Percentiles rank a stretch among this genome's conserved stretches.
phyloP scores from a whole-genome alignment of 2,113 vertebrate species.

The Eleginops maclovinus region DNA sequence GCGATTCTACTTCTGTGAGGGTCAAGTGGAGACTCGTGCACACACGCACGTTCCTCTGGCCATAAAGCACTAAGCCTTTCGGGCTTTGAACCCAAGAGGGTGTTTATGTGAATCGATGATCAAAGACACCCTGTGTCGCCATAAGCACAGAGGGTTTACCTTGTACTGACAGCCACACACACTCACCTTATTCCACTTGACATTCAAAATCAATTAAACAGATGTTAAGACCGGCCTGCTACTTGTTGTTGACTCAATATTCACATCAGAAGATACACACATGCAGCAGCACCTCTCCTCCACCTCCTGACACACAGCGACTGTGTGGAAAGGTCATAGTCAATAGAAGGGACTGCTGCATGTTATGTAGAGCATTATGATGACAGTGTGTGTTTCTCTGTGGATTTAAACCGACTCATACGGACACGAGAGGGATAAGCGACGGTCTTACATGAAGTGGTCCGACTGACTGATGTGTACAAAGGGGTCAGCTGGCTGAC shows the following conservation, averaged over 20 bases:
- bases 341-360: conserved; percentile 51
- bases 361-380: conserved; percentile 57
- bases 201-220: conserved; percentile 82
- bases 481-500: conserved; percentile 49
- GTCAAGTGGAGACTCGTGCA: conserved; percentile 32
- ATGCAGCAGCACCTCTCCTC: conserved; percentile 21
- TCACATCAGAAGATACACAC: conserved; percentile 67
- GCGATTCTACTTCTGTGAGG: conserved; percentile 25
- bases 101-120: conserved; percentile 81
- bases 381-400: conserved; percentile 46
- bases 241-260: conserved; percentile 71
- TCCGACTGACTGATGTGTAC: conserved; percentile 55
- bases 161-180: conserved; percentile 43
- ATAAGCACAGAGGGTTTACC: conserved; percentile 66
- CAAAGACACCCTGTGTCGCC: conserved; percentile 68
- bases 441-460: conserved; percentile 49
- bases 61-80: conserved; percentile 67
- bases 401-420: conserved; percentile 50
- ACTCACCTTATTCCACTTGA: conserved; percentile 67
- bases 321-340: conserved; percentile 76
- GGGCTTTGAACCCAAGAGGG: conserved; percentile 80
- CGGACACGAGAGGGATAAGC: conserved; percentile 60
- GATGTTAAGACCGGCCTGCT: conserved; percentile 67
- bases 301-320: conserved; percentile 6
- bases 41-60: conserved; percentile 42